These are phyloP conservation scores for Torymus aiolomorphi DNA, from an alignment of 2,888 invertebrate genomes.

Conservation along the genomic window DNA sequence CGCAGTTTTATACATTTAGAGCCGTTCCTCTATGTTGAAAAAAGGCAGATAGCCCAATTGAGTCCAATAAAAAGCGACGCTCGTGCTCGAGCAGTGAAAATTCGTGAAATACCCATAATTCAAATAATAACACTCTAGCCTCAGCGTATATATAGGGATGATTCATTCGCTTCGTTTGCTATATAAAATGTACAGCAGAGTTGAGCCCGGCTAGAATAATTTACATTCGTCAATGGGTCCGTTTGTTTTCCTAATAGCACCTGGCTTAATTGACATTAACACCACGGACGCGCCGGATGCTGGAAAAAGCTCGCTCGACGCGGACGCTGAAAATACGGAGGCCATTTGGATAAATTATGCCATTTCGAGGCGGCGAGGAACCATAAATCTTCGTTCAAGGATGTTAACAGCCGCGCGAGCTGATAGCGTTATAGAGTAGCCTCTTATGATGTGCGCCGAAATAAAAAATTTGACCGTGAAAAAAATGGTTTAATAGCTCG, in stretches of 20 bases:
- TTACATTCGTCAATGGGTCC: conserved; percentile 1
- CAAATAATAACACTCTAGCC: neutral
- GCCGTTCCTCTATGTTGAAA: too few species aligned
- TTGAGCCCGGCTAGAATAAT: conserved; percentile 1
- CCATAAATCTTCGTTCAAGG: conserved; percentile 6
- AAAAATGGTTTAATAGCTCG: too few species aligned
- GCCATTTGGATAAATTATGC: conserved; percentile 27
- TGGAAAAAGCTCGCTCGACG: neutral
- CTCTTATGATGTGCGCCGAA: too few species aligned
- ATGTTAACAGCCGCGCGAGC: neutral
- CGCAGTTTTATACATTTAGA: too few species aligned
- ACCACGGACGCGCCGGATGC: neutral
- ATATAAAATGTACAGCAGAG: neutral
- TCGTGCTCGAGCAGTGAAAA: neutral
- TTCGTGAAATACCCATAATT: conserved; percentile 9
- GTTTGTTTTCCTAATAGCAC: conserved; percentile 38
- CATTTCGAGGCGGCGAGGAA: neutral
- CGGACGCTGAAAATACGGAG: neutral
- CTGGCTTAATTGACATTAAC: conserved; percentile 29
- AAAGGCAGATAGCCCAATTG: conserved; percentile 8
- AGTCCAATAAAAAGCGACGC: conserved; percentile 16
- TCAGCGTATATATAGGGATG: neutral
- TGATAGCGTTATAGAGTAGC: neutral
- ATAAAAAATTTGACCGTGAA: too few species aligned
- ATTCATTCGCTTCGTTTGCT: conserved; percentile 9